Evolutionary conservation across 2,797 vertebrate genomes (phyloP).

Genomic region (Knipowitschia caucasica): DNA sequence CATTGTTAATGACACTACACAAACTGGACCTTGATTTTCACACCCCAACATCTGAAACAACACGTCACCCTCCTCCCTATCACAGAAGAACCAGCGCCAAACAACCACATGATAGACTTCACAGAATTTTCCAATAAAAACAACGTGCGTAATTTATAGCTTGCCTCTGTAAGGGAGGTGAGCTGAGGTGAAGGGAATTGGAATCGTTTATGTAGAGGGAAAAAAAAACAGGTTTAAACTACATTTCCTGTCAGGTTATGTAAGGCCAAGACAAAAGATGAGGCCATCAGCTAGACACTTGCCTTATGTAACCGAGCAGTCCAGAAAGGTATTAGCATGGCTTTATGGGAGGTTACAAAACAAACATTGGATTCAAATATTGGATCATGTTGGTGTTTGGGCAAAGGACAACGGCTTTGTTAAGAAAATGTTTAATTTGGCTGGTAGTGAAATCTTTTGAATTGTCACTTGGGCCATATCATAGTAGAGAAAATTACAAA

Average conservation of each 20-base stretch:
- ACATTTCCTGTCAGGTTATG: not conserved
- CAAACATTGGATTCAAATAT: not conserved
- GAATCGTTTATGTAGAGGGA: not conserved
- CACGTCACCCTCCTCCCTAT: not conserved
- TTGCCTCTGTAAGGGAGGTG: not conserved
- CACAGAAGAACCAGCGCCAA: not conserved
- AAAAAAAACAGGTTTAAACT: not conserved
- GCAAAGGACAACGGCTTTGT: no score
- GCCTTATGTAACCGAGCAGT: not conserved
- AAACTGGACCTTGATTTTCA: not conserved
- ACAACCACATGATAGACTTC: not conserved
- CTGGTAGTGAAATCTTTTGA: no score
- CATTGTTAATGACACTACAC: not conserved
- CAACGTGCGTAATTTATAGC: not conserved
- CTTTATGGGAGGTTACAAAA: not conserved
- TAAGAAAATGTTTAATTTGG: no score
- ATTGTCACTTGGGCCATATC: no score
- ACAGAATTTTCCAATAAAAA: not conserved
- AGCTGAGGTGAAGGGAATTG: slow-evolving; percentile 4
- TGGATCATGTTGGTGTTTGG: no score
- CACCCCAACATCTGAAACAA: not conserved
- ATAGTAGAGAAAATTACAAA: no score
- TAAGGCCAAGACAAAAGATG: slow-evolving; percentile 7
- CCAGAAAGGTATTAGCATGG: not conserved
- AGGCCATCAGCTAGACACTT: not conserved